Evolutionary conservation across 2,113 vertebrate genomes (phyloP), one percentile per base, ranked within the genome.

Genomic region (Phoenicopterus ruber): DNA sequence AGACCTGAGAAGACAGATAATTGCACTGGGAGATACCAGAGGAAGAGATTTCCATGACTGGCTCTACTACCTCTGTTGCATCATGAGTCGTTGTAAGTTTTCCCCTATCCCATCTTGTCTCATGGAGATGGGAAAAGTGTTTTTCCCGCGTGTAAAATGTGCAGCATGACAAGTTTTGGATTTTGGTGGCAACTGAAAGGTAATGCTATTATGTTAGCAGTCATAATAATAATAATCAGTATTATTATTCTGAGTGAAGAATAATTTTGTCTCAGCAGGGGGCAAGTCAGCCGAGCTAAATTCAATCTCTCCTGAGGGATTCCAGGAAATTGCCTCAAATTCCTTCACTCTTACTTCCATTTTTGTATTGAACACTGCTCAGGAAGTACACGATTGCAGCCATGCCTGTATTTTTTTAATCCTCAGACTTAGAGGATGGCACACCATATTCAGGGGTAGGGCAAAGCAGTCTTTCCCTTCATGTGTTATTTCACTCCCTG

Each of bases 161-260:
- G 22, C 59, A 84, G 36, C 44, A 36, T 22, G 32, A 31, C 44
- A 87, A 72, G 25, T 76, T 96, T 89, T 59, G 52, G 28, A 54
- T 84, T 89, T 93, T 0, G 2, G 14, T 89, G 52, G 40, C 4
- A 7, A 76, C 77, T 69, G 70, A 79, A 95, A 95, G 34, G 40
- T 82, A 88, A 74, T 72, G 61, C 15, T 89, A 67, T 87, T 84
- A 87, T 76, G 36, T 82, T 91, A 78, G 57, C 81, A 72, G 70
- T 47, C 49, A 78, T 82, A 80, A 94, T 86, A 94, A 86, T 90
- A 95, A 86, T 86, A 93, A 97, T 92, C 62, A 94, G 19, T 55
- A 79, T 71, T 90, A 83, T 93, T 84, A 89, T 94, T 95, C 86
- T 76, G 65, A 95, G 31, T 52, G 31, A 86, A 96, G 63, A 94